phyloP scores from a whole-genome alignment of 2,888 invertebrate genomes.

The Thymelicus lineola region DNA sequence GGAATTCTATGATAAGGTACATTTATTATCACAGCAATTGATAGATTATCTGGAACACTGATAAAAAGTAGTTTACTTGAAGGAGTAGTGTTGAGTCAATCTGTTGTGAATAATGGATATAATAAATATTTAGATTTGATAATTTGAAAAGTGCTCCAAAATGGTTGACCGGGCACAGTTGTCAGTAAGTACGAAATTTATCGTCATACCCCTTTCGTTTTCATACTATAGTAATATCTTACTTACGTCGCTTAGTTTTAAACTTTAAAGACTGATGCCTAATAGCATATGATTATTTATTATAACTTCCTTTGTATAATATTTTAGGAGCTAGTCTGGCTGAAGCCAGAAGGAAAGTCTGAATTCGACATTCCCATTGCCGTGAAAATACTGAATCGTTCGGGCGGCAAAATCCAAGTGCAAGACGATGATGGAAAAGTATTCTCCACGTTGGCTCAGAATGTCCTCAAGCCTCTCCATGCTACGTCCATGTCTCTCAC shows the following conservation, averaged over 20 bases:
- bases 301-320: neutral
- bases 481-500: conserved; percentile 91
- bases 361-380: conserved; percentile 95
- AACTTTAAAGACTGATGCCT: too few relatives aligned
- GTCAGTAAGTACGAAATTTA: conserved; percentile 63
- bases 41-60: conserved; percentile 67
- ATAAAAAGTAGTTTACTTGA: conserved; percentile 54
- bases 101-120: conserved; percentile 49
- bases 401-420: conserved; percentile 91
- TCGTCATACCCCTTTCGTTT: neutral
- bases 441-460: conserved; percentile 83
- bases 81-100: conserved; percentile 59
- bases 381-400: conserved; percentile 91
- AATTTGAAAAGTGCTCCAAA: conserved; percentile 61
- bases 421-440: conserved; percentile 94
- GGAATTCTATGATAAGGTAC: conserved; percentile 62
- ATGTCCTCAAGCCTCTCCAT: conserved; percentile 90
- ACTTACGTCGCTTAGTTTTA: too few relatives aligned
- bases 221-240: neutral
- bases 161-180: conserved; percentile 70
- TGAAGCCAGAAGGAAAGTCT: conserved; percentile 88
- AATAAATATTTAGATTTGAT: conserved; percentile 43
- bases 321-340: conserved; percentile 93
- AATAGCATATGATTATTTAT: neutral
- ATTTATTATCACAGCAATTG: conserved; percentile 60